These are phyloP conservation scores for Sweltsa coloradensis DNA, from an alignment of 1,140 invertebrate species.

Conservation along the genomic window DNA sequence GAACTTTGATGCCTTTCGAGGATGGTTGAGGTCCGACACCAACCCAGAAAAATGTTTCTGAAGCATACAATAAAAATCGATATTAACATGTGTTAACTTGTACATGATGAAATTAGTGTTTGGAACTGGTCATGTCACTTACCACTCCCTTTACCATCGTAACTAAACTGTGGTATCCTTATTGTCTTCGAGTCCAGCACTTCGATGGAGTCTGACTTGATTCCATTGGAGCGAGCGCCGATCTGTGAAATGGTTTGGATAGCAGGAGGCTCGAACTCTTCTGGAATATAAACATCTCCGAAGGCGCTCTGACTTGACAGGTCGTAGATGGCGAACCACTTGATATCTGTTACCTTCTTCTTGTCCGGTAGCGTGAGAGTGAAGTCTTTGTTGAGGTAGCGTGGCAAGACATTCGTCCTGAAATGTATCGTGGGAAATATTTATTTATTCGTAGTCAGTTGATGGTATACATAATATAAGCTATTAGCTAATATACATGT, in stretches of 20 bases:
- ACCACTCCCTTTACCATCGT: conserved; percentile 53
- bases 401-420: conserved; percentile 75
- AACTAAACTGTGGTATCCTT: conserved; percentile 57
- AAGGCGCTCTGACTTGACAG: conserved; percentile 73
- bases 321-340: conserved; percentile 86
- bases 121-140: conserved; percentile 20
- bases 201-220: conserved; percentile 57
- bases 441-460: too few relatives aligned
- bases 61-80: conserved; percentile 12
- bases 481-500: too few relatives aligned
- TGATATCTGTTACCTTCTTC: conserved; percentile 76
- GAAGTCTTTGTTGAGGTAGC: conserved; percentile 79
- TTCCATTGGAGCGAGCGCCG: conserved; percentile 48
- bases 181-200: conserved; percentile 75
- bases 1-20: conserved; percentile 64
- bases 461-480: too few relatives aligned
- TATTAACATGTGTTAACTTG: neutral
- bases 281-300: conserved; percentile 81
- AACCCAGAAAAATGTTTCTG: conserved; percentile 74
- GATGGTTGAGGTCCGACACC: conserved; percentile 78
- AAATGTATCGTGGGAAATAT: conserved; percentile 25
- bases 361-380: conserved; percentile 70
- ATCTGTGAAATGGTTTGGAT: conserved; percentile 59
- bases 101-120: neutral
- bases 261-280: conserved; percentile 79